phyloP scores from a whole-genome alignment of 2,797 vertebrate genomes.

The Falco concolor region DNA sequence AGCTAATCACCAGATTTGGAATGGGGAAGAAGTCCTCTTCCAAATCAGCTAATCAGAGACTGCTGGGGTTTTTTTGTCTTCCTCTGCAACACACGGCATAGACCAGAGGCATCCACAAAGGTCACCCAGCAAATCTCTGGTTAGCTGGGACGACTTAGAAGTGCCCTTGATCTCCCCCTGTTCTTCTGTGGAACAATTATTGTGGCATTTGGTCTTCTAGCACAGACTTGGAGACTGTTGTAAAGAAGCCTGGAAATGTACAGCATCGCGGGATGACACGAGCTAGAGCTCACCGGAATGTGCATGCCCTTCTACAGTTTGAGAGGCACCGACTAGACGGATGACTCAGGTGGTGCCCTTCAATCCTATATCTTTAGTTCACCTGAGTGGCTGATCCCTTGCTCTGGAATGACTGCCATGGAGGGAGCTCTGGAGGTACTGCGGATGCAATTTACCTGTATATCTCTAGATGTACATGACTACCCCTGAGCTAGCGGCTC shows the following conservation, averaged over 20 bases:
- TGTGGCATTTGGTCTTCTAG: neutral
- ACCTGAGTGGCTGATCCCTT: neutral
- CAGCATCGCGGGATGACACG: neutral
- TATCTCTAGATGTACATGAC: neutral
- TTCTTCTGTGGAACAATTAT: neutral
- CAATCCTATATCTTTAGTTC: neutral
- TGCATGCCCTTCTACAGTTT: neutral
- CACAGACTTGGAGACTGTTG: neutral
- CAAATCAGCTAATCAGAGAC: neutral
- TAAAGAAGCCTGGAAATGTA: neutral
- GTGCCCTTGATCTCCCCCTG: neutral
- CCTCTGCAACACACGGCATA: neutral
- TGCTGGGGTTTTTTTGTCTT: neutral
- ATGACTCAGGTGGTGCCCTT: neutral
- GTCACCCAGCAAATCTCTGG: slow-evolving; percentile 4
- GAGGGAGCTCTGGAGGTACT: neutral
- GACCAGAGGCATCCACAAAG: neutral
- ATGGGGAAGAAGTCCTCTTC: neutral
- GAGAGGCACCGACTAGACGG: neutral
- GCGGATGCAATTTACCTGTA: neutral
- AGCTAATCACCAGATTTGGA: slow-evolving; percentile 9
- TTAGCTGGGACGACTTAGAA: neutral
- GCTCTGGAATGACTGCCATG: neutral
- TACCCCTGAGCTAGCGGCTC: neutral
- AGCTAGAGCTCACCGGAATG: neutral